Conservation (phyloP, 2,888 invertebrate genomes). For the Amphipyra berbera region DNA sequence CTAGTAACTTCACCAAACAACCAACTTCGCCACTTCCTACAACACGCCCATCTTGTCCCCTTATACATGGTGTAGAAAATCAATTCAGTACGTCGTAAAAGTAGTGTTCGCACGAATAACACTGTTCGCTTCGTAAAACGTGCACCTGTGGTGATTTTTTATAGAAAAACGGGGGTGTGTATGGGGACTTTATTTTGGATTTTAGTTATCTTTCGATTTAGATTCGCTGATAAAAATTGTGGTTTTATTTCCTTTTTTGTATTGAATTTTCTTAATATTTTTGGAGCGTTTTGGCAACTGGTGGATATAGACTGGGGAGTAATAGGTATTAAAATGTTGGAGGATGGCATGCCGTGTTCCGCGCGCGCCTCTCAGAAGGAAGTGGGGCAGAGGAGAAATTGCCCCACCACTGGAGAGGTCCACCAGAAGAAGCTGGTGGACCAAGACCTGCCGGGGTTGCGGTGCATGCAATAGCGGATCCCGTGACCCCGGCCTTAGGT, state of each 20-base stretch:
- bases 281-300: background rate
- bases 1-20: slow-evolving; percentile 29
- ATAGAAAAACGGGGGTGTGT: slow-evolving; percentile 13
- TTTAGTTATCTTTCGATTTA: slow-evolving; percentile 14
- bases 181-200: slow-evolving; percentile 21
- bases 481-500: too few relatives aligned
- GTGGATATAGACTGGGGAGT: too few relatives aligned
- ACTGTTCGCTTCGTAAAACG: slow-evolving; percentile 33
- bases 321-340: too few relatives aligned
- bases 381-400: too few relatives aligned
- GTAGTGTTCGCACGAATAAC: slow-evolving; percentile 40
- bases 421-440: too few relatives aligned
- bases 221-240: slow-evolving; percentile 7
- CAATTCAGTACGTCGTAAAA: slow-evolving; percentile 49
- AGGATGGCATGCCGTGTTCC: too few relatives aligned
- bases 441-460: too few relatives aligned
- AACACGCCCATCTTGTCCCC: slow-evolving; percentile 25
- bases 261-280: background rate
- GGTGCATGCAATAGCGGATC: too few relatives aligned
- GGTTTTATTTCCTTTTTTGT: background rate
- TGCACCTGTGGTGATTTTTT: slow-evolving; percentile 54
- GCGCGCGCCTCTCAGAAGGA: too few relatives aligned
- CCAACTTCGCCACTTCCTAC: slow-evolving; percentile 11
- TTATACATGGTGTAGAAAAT: slow-evolving; percentile 66
- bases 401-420: too few relatives aligned